Conservation (phyloP, 1,140 invertebrate species). For the Drosophila subobscura region DNA sequence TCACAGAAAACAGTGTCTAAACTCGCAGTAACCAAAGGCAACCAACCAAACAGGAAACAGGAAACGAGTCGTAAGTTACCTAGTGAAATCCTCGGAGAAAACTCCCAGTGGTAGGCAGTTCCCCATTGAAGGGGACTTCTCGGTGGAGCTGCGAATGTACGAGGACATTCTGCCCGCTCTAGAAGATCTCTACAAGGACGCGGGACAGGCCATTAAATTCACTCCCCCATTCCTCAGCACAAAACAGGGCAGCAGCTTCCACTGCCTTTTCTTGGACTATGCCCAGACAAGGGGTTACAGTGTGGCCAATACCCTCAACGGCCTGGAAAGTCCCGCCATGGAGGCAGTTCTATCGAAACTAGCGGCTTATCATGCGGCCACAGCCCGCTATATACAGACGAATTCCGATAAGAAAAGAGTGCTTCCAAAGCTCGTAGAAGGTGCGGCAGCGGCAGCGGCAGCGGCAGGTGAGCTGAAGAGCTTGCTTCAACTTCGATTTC, state of each 20-base stretch:
- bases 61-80: constrained; percentile 34
- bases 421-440: constrained; percentile 26
- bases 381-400: constrained; percentile 70
- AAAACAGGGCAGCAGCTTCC: constrained; percentile 5
- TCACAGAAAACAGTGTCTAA: background rate
- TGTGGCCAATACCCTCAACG: constrained; percentile 56
- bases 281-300: constrained; percentile 48
- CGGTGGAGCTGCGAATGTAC: constrained; percentile 42
- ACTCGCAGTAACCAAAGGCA: background rate
- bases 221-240: background rate
- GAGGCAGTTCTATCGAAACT: constrained; percentile 84
- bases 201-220: constrained; percentile 18
- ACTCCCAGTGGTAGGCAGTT: constrained; percentile 3
- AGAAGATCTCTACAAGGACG: constrained; percentile 34
- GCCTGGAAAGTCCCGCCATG: constrained; percentile 84
- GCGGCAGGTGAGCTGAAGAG: constrained; percentile 14
- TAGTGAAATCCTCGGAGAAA: constrained; percentile 46
- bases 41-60: constrained; percentile 16
- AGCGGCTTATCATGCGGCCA: constrained; percentile 85
- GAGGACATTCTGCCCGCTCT: constrained; percentile 49
- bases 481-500: constrained; percentile 45
- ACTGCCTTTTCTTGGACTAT: constrained; percentile 43
- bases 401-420: constrained; percentile 31
- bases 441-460: background rate
- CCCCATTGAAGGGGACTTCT: constrained; percentile 24